These are phyloP conservation scores for Orthonevra nobilis DNA, from an alignment of 2,888 invertebrate species.

Conservation along the genomic window DNA sequence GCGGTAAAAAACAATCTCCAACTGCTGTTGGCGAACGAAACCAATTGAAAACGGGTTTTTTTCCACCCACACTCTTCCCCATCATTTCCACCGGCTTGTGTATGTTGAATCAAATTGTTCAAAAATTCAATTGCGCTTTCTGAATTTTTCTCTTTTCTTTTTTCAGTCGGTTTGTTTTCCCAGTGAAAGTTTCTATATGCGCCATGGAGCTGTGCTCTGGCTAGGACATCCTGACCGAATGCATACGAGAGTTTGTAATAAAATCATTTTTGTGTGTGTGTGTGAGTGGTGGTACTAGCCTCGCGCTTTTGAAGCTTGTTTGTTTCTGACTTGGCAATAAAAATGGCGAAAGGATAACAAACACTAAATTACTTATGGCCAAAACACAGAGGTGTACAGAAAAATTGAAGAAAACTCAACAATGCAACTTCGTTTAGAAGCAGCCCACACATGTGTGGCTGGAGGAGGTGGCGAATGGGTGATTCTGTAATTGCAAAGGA, in stretches of 20 bases:
- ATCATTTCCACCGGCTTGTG: slow-evolving; percentile 23
- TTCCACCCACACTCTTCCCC: slow-evolving; percentile 9
- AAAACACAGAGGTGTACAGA: neutral
- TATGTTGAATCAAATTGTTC: slow-evolving; percentile 59
- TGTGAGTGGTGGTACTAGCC: slow-evolving; percentile 11
- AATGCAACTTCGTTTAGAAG: slow-evolving; percentile 25
- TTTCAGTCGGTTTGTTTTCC: slow-evolving; percentile 10
- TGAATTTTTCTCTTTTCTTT: neutral
- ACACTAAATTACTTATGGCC: slow-evolving; percentile 35
- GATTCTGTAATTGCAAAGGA: neutral
- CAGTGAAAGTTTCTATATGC: slow-evolving; percentile 14
- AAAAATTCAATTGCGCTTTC: slow-evolving; percentile 60
- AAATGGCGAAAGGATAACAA: slow-evolving; percentile 41
- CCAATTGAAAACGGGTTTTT: slow-evolving; percentile 44
- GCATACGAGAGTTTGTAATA: slow-evolving; percentile 28
- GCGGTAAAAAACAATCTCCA: slow-evolving; percentile 42
- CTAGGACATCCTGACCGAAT: neutral
- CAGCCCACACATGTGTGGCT: neutral
- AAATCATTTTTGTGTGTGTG: too few relatives aligned
- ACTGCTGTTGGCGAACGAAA: slow-evolving; percentile 58
- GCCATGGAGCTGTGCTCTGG: too few relatives aligned
- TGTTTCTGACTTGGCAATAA: slow-evolving; percentile 34
- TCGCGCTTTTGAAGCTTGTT: slow-evolving; percentile 3
- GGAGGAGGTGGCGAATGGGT: neutral
- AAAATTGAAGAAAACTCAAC: slow-evolving; percentile 10